Evolutionary conservation across 2,888 invertebrate genomes (phyloP).

Genomic region (Osmoderma eremita): DNA sequence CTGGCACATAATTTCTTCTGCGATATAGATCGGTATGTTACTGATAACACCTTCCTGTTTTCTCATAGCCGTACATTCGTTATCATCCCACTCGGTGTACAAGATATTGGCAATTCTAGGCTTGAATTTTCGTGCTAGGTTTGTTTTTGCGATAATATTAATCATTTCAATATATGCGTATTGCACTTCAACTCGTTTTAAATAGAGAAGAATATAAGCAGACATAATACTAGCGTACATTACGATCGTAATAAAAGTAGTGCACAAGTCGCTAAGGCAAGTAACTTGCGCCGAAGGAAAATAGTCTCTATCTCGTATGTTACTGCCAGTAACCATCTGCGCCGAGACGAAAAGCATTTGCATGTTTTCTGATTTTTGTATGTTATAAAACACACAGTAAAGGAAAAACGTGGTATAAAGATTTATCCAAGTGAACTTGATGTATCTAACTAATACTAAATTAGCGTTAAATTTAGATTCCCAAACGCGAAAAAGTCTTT

Average conservation of each 20-base stretch:
- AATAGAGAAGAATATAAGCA: conserved; percentile 24
- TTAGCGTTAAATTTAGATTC: conserved; percentile 42
- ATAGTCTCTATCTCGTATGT: conserved; percentile 8
- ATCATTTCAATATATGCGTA: conserved; percentile 20
- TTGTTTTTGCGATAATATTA: conserved; percentile 7
- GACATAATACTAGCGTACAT: conserved; percentile 36
- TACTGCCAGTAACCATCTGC: conserved; percentile 17
- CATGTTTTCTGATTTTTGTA: background rate
- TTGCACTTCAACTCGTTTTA: conserved; percentile 30
- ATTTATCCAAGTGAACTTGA: conserved; percentile 32
- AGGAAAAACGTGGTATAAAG: conserved; percentile 31
- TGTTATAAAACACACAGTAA: conserved; percentile 22
- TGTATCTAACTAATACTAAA: conserved; percentile 40
- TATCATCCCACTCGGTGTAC: conserved; percentile 37
- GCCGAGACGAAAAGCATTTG: conserved; percentile 21
- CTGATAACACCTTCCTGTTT: conserved; percentile 11
- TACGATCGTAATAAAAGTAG: conserved; percentile 14
- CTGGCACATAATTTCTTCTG: conserved; percentile 26
- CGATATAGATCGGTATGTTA: conserved; percentile 24
- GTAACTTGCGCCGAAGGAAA: background rate
- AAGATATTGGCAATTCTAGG: conserved; percentile 25
- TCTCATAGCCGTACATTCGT: conserved; percentile 20
- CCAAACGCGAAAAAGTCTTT: conserved; percentile 38
- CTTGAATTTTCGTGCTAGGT: conserved; percentile 4
- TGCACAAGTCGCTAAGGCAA: conserved; percentile 6